These are phyloP conservation scores for Meriones unguiculatus DNA, from an alignment of 2,113 vertebrate species.

Conservation along the genomic window DNA sequence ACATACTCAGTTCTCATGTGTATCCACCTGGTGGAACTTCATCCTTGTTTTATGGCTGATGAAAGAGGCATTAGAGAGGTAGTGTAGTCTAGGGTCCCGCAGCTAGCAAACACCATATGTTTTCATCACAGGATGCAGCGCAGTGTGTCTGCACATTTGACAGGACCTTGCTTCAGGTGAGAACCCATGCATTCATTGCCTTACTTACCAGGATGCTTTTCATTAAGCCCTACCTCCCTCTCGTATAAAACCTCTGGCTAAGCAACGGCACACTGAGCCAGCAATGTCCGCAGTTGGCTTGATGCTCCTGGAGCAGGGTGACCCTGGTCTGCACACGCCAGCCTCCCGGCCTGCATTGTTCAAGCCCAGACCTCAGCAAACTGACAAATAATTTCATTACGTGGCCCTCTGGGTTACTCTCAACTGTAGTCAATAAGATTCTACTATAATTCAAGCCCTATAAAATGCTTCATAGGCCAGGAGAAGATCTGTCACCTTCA, in stretches of 20 bases:
- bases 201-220: neutral
- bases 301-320: neutral
- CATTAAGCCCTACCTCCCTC: neutral
- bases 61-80: neutral
- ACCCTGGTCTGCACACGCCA: neutral
- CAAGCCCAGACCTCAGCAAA: constrained; percentile 19
- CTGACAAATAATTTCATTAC: neutral
- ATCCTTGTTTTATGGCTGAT: constrained; percentile 4
- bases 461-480: neutral
- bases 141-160: neutral
- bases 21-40: neutral
- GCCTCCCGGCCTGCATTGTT: neutral
- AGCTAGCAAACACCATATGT: neutral
- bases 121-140: neutral
- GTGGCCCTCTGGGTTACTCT: constrained; percentile 9
- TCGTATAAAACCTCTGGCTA: neutral
- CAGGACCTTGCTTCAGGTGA: neutral
- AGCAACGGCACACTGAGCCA: neutral
- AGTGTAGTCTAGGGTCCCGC: neutral
- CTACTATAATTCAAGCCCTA: neutral
- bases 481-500: neutral
- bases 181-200: neutral
- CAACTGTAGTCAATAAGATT: neutral
- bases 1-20: neutral
- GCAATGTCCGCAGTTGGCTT: neutral